A percentile compares a stretch with the other conserved stretches of the same genome.
These are phyloP conservation scores for Heliconius erato DNA, from an alignment of 2,888 invertebrate genomes.

Conservation along the genomic window DNA sequence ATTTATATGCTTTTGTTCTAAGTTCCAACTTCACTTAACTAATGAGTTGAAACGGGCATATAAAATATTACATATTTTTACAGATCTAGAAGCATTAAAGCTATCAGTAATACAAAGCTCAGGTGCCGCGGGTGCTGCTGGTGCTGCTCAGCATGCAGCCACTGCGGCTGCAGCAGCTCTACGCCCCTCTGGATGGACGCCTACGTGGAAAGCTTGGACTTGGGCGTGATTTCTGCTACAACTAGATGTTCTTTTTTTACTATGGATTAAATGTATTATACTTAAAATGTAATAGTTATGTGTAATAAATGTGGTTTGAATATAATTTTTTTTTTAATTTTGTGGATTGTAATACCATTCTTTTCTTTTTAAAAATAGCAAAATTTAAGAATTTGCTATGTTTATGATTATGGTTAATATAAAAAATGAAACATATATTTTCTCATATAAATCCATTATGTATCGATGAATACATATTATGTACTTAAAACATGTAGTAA, in stretches of 20 bases:
- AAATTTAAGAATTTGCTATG: too few relatives aligned
- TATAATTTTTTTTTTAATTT: background rate
- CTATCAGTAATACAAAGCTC: constrained; percentile 87
- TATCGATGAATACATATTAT: background rate
- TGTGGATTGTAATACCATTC: too few relatives aligned
- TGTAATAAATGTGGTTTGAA: background rate
- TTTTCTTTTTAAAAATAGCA: too few relatives aligned
- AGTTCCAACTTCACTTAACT: background rate
- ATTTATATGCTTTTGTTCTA: background rate
- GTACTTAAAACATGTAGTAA: background rate
- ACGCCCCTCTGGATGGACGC: constrained; percentile 68
- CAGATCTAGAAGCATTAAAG: constrained; percentile 86
- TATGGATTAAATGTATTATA: background rate
- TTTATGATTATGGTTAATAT: too few relatives aligned
- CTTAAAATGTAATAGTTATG: background rate
- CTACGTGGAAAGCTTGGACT: constrained; percentile 65
- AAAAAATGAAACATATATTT: too few relatives aligned
- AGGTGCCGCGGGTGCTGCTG: constrained; percentile 82
- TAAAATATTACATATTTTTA: background rate
- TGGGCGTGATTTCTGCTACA: constrained; percentile 59
- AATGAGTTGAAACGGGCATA: background rate
- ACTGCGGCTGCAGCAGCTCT: constrained; percentile 87
- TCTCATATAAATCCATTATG: background rate
- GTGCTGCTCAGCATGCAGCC: constrained; percentile 86
- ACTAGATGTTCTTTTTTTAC: background rate